Conservation (phyloP, 2,888 invertebrate species). For the Anarsia innoxiella region DNA sequence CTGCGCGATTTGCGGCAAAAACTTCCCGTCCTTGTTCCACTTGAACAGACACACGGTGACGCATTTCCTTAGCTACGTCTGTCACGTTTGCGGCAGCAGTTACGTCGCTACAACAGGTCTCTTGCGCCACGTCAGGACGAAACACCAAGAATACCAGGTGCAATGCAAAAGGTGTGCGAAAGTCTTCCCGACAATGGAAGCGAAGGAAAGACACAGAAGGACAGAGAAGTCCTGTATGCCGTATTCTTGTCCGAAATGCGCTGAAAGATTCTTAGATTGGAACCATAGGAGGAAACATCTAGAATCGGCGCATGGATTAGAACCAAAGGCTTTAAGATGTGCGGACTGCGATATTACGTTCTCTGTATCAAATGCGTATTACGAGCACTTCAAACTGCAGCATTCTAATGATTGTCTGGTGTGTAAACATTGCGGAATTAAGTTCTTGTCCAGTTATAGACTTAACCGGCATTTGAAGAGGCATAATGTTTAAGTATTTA, state of each 20-base stretch:
- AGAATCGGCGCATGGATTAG: constrained; percentile 49
- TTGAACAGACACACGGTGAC: constrained; percentile 58
- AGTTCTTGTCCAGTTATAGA: constrained; percentile 49
- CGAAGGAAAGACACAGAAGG: constrained; percentile 51
- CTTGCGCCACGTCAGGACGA: constrained; percentile 48
- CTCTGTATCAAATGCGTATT: constrained; percentile 45
- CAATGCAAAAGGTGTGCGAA: constrained; percentile 51
- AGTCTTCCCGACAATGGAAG: constrained; percentile 57
- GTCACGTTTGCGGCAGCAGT: constrained; percentile 59
- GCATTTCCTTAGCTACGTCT: constrained; percentile 57
- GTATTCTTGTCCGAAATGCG: constrained; percentile 54
- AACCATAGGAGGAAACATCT: constrained; percentile 50
- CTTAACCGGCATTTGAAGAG: constrained; percentile 54
- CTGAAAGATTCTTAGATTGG: constrained; percentile 54
- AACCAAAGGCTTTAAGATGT: constrained; percentile 42
- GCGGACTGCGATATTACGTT: constrained; percentile 52
- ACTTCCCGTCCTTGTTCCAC: constrained; percentile 48
- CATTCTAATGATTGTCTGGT: constrained; percentile 53
- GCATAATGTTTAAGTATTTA: constrained; percentile 33
- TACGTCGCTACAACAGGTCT: constrained; percentile 56
- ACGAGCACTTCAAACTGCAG: constrained; percentile 54
- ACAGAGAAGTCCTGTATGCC: constrained; percentile 59
- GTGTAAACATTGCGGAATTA: constrained; percentile 58
- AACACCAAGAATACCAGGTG: constrained; percentile 55
- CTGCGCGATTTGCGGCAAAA: constrained; percentile 54